These are phyloP conservation scores for Emydura subglobosa DNA, from an alignment of 2,113 vertebrate genomes.

Conservation along the genomic window DNA sequence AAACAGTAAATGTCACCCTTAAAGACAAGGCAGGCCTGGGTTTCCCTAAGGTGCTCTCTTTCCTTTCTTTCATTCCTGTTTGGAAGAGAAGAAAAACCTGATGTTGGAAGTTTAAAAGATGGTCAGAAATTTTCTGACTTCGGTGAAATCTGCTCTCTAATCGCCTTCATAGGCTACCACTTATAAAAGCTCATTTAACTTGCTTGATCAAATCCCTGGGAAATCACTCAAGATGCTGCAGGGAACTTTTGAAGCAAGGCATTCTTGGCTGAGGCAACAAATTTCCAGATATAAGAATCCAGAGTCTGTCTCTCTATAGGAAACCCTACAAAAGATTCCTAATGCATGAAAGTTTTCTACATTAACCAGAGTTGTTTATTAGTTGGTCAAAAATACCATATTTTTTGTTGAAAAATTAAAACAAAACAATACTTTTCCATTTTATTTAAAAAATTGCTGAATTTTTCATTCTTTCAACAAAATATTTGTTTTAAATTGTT, in stretches of 20 bases:
- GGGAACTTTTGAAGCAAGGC: not conserved
- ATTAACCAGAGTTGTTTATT: not conserved
- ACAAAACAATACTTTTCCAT: not conserved
- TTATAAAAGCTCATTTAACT: not conserved
- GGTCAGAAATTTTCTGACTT: not conserved
- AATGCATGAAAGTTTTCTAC: not conserved
- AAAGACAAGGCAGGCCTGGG: not conserved
- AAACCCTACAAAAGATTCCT: not conserved
- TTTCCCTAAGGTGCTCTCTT: accelerated
- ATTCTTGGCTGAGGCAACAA: not conserved
- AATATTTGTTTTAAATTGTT: not conserved
- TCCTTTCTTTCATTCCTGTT: not conserved
- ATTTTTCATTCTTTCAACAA: not conserved
- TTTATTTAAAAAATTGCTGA: not conserved
- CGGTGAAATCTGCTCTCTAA: not conserved
- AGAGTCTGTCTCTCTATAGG: not conserved
- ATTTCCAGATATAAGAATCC: not conserved
- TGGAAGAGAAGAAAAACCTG: not conserved
- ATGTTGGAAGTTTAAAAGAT: not conserved
- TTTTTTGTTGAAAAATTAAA: not conserved
- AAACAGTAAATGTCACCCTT: not conserved
- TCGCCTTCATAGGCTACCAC: not conserved
- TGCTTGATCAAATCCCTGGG: not conserved
- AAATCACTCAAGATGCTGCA: not conserved
- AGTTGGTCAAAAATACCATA: not conserved